Conservation (phyloP, 2,888 invertebrate species). For the Trichogramma dendrolimi region DNA sequence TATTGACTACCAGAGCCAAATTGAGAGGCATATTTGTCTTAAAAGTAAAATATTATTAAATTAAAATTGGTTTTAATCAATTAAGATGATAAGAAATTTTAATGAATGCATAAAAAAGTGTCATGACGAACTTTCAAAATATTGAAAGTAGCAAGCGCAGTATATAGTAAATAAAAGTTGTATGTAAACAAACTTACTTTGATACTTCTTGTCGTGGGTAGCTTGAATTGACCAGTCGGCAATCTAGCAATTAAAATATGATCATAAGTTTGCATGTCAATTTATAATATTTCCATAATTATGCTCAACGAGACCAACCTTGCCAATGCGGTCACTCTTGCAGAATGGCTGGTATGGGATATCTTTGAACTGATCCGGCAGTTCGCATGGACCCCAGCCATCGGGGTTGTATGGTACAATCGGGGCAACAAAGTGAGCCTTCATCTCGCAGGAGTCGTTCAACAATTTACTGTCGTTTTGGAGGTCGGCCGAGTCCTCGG, state of each 20-base stretch:
- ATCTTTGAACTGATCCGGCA: constrained; percentile 90
- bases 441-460: constrained; percentile 49
- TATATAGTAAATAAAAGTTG: background rate
- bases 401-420: constrained; percentile 77
- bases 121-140: too few species aligned
- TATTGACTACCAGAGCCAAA: constrained; percentile 95
- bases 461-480: too few species aligned
- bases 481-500: too few species aligned
- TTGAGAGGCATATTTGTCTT: constrained; percentile 86
- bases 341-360: constrained; percentile 99
- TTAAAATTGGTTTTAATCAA: too few species aligned
- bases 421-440: constrained; percentile 68
- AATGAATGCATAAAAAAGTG: background rate
- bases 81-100: background rate
- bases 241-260: constrained; percentile 52
- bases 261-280: background rate
- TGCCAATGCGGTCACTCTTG: constrained; percentile 96
- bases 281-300: background rate
- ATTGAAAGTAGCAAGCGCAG: background rate
- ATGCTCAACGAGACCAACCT: constrained; percentile 59
- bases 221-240: constrained; percentile 97
- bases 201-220: constrained; percentile 89
- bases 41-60: constrained; percentile 28
- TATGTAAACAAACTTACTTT: constrained; percentile 61
- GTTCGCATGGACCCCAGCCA: constrained; percentile 96